Conservation (phyloP, 2,113 vertebrate genomes). For the Corapipo altera region DNA sequence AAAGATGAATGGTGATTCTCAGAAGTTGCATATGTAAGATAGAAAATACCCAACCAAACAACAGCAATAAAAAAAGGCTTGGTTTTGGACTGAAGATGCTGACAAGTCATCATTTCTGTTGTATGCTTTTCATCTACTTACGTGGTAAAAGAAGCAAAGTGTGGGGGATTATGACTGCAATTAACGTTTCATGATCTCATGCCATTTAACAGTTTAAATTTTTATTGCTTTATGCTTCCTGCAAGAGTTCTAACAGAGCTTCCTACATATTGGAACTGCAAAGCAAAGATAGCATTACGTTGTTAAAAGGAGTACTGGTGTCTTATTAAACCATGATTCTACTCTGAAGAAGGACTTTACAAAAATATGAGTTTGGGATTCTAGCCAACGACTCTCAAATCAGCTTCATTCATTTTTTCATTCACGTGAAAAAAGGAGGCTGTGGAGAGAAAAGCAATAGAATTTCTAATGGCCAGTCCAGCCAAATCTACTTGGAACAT, state of each 20-base stretch:
- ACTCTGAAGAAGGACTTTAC: not conserved
- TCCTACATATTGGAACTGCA: not conserved
- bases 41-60: not conserved
- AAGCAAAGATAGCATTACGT: not conserved
- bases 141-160: not conserved
- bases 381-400: not conserved
- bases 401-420: not conserved
- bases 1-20: not conserved
- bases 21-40: not conserved
- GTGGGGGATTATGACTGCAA: not conserved
- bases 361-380: not conserved
- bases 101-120: not conserved
- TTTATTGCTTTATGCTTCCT: not conserved
- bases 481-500: not conserved
- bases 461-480: not conserved
- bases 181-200: conserved; percentile 6
- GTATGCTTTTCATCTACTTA: not conserved
- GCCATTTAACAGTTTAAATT: not conserved
- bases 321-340: not conserved
- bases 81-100: not conserved
- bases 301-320: not conserved
- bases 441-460: not conserved
- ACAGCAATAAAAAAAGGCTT: not conserved
- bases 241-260: not conserved
- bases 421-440: not conserved